A percentile compares a stretch with the other conserved stretches of the same genome.
Evolutionary conservation across 2,888 invertebrate genomes (phyloP).

Genomic region (Eurytoma californica): DNA sequence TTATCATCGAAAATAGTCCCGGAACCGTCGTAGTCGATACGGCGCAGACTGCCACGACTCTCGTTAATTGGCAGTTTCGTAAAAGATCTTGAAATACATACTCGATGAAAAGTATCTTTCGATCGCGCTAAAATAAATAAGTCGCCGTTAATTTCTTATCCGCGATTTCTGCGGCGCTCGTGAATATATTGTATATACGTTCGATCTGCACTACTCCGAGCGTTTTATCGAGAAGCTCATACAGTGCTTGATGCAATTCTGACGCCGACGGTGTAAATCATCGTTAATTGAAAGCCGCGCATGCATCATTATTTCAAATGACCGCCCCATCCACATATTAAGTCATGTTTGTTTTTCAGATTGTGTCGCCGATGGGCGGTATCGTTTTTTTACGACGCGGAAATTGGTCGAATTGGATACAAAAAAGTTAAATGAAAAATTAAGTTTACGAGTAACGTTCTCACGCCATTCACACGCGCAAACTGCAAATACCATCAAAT

Average conservation of each 20-base stretch:
- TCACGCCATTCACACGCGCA: too few relatives aligned
- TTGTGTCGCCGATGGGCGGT: too few relatives aligned
- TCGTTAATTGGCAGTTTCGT: conserved; percentile 11
- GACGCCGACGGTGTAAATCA: conserved; percentile 6
- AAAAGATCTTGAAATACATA: conserved; percentile 1
- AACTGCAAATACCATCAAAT: too few relatives aligned
- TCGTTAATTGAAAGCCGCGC: conserved; percentile 23
- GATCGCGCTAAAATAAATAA: conserved; percentile 9
- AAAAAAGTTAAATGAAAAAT: too few relatives aligned
- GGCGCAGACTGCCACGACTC: neutral
- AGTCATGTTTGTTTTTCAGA: neutral
- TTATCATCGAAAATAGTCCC: too few relatives aligned
- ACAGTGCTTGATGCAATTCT: neutral
- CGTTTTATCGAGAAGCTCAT: neutral
- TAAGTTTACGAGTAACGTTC: too few relatives aligned
- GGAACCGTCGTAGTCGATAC: neutral
- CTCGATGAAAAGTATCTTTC: conserved; percentile 14
- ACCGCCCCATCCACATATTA: neutral
- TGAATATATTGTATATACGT: neutral
- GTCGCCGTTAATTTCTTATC: conserved; percentile 6
- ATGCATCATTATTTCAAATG: conserved; percentile 16
- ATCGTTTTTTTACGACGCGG: too few relatives aligned
- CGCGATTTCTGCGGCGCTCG: neutral
- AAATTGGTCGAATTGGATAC: too few relatives aligned
- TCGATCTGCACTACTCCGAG: neutral